A percentile compares a stretch with the other conserved stretches of the same genome.
Evolutionary conservation across 2,888 invertebrate species (phyloP).

Genomic region (Pheosia gnoma): DNA sequence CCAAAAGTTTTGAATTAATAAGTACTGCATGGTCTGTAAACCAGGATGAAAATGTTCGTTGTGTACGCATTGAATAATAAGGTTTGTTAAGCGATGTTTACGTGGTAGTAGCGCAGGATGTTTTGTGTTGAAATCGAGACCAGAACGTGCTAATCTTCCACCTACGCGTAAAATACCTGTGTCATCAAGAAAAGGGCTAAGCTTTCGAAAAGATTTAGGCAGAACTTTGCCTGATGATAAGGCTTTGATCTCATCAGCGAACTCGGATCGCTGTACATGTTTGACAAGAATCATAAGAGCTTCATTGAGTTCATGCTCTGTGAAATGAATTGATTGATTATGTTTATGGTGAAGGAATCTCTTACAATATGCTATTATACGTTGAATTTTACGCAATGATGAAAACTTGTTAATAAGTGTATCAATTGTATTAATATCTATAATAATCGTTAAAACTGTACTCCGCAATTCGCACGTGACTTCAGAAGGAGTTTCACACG

Average conservation of each 20-base stretch:
- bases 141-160: not conserved
- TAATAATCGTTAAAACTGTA: too few species aligned
- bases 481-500: not conserved
- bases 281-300: conserved; percentile 1
- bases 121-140: not conserved
- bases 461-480: too few species aligned
- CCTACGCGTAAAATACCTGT: not conserved
- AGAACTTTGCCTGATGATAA: not conserved
- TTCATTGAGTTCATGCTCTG: not conserved
- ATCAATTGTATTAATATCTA: too few species aligned
- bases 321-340: not conserved
- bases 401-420: not conserved
- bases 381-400: not conserved
- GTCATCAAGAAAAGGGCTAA: not conserved
- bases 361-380: not conserved
- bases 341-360: not conserved
- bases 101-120: not conserved
- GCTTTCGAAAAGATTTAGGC: not conserved
- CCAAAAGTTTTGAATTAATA: not conserved
- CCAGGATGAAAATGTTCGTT: not conserved
- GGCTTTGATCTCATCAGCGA: not conserved
- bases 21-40: not conserved
- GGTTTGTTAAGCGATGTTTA: not conserved
- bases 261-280: not conserved
- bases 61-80: not conserved